phyloP scores from a whole-genome alignment of 2,888 invertebrate species.

The Lampropteryx suffumata region DNA sequence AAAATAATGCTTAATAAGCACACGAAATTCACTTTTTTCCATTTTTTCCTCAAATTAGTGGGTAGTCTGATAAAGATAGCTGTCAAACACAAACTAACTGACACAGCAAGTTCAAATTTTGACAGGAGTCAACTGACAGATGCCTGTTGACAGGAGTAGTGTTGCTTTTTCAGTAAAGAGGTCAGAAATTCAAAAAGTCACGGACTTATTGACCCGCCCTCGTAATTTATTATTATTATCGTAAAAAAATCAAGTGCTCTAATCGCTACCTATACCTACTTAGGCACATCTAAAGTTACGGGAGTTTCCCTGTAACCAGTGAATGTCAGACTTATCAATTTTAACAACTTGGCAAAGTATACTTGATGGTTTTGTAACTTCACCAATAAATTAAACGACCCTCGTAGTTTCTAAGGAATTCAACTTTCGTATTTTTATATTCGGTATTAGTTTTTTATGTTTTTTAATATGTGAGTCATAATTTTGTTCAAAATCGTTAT shows the following conservation, averaged over 20 bases:
- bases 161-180: too few relatives aligned
- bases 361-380: conserved; percentile 27
- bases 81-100: too few relatives aligned
- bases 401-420: conserved; percentile 19
- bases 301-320: conserved; percentile 25
- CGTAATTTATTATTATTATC: conserved; percentile 1
- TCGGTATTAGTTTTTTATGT: conserved; percentile 1
- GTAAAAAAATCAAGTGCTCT: conserved; percentile 6
- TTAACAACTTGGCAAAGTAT: conserved; percentile 31
- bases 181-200: too few relatives aligned
- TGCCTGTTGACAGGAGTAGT: too few relatives aligned
- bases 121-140: too few relatives aligned
- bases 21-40: too few relatives aligned
- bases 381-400: conserved; percentile 28
- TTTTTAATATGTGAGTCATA: background rate
- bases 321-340: conserved; percentile 31
- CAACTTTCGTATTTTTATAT: conserved; percentile 16
- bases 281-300: conserved; percentile 18
- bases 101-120: too few relatives aligned
- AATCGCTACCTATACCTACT: background rate
- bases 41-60: too few relatives aligned
- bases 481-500: too few relatives aligned
- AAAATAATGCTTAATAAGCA: too few relatives aligned
- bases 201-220: too few relatives aligned
- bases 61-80: too few relatives aligned